These are phyloP conservation scores for Crotalus viridis DNA, from an alignment of 2,113 vertebrate genomes.

Conservation along the genomic window DNA sequence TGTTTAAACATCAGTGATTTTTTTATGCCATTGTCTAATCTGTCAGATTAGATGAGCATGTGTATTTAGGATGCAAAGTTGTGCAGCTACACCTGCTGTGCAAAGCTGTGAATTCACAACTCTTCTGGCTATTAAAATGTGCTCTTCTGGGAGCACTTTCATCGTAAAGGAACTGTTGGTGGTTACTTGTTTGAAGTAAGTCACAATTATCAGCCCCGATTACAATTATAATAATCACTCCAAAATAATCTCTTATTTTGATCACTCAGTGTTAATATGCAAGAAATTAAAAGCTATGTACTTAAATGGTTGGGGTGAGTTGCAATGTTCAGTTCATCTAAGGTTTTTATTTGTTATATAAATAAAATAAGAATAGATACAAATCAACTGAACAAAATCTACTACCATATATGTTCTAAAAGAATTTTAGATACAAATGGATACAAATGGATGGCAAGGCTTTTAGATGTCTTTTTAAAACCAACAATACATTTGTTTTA, in stretches of 20 bases:
- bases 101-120: slow-evolving; percentile 81
- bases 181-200: slow-evolving; percentile 83
- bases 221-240: slow-evolving; percentile 78
- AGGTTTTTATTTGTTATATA: background rate
- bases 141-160: slow-evolving; percentile 80
- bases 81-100: slow-evolving; percentile 91
- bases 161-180: slow-evolving; percentile 83
- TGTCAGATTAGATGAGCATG: slow-evolving; percentile 90
- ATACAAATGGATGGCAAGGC: slow-evolving; percentile 25
- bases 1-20: slow-evolving; percentile 71
- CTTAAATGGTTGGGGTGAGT: slow-evolving; percentile 49
- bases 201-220: slow-evolving; percentile 88
- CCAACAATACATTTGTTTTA: slow-evolving; percentile 2
- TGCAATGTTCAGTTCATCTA: slow-evolving; percentile 39
- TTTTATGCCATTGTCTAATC: slow-evolving; percentile 85
- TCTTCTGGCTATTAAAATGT: slow-evolving; percentile 79
- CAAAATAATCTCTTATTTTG: slow-evolving; percentile 69
- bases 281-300: slow-evolving; percentile 64
- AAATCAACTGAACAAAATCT: slow-evolving; percentile 2
- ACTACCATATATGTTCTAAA: slow-evolving; percentile 13
- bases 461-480: slow-evolving; percentile 14
- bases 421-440: background rate
- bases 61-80: slow-evolving; percentile 88
- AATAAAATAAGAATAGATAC: background rate
- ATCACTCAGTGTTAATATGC: slow-evolving; percentile 53